Conservation (phyloP, 2,797 vertebrate species). For the Adrianichthys oophorus region DNA sequence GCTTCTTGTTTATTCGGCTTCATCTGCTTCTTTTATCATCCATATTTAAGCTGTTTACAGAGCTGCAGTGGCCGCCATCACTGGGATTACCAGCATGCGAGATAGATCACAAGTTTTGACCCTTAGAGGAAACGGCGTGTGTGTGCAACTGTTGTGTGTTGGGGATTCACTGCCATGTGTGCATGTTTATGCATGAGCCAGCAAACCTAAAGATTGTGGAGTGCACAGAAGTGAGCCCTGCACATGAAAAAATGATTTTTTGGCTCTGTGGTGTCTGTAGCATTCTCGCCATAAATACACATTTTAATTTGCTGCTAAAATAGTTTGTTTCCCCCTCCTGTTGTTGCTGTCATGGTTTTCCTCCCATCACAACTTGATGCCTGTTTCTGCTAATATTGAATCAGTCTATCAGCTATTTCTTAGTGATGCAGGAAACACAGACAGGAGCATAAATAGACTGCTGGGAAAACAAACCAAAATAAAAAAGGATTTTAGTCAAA, state of each 20-base stretch:
- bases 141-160: conserved; percentile 29
- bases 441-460: background rate
- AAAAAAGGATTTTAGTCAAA: background rate
- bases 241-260: conserved; percentile 4
- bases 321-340: too few relatives aligned
- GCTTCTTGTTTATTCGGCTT: conserved; percentile 70
- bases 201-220: conserved; percentile 30
- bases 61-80: conserved; percentile 61
- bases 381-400: too few relatives aligned
- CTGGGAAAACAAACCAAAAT: background rate
- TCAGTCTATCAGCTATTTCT: too few relatives aligned
- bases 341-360: too few relatives aligned
- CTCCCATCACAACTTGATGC: too few relatives aligned
- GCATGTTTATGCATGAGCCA: conserved; percentile 35
- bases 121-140: conserved; percentile 40
- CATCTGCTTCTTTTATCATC: conserved; percentile 72
- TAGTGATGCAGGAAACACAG: too few relatives aligned
- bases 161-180: conserved; percentile 14
- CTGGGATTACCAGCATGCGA: conserved; percentile 67
- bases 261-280: background rate
- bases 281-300: too few relatives aligned
- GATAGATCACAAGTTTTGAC: conserved; percentile 58
- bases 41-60: conserved; percentile 77
- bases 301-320: too few relatives aligned
- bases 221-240: conserved; percentile 3